phyloP scores from a whole-genome alignment of 1,140 invertebrate species.

The Lordiphosa collinella region DNA sequence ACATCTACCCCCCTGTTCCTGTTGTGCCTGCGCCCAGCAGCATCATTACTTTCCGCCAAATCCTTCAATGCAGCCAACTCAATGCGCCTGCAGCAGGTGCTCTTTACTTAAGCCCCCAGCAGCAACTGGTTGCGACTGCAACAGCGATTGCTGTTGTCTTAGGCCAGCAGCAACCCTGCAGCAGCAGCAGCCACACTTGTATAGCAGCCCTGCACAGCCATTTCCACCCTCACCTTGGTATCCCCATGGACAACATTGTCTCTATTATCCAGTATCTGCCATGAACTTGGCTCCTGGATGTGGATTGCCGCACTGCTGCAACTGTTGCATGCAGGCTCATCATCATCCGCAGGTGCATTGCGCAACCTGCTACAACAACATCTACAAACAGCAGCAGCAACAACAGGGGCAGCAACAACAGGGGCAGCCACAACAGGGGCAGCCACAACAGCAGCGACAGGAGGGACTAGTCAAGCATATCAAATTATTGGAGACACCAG shows the following conservation, averaged over 20 bases:
- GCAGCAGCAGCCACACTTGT: neutral
- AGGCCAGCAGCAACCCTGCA: conserved; percentile 8
- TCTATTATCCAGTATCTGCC: conserved; percentile 4
- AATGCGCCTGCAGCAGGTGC: neutral
- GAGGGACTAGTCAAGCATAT: neutral
- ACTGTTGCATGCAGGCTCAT: conserved; percentile 4
- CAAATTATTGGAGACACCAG: too few relatives aligned
- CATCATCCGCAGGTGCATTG: neutral
- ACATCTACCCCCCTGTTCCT: neutral
- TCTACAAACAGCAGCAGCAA: conserved; percentile 7
- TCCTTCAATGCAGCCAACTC: neutral
- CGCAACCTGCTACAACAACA: neutral
- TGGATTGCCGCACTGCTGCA: neutral
- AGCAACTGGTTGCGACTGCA: neutral
- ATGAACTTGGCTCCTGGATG: neutral
- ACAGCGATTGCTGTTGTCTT: neutral
- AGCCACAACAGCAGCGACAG: neutral
- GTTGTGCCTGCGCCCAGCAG: conserved; percentile 1
- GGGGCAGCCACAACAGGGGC: neutral
- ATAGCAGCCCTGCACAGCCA: neutral
- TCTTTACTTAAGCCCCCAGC: neutral
- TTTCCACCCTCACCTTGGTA: conserved; percentile 4
- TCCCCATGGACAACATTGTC: neutral
- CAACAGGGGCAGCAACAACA: conserved; percentile 3
- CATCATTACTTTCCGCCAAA: neutral